Evolutionary conservation across 2,113 vertebrate genomes (phyloP), one percentile per base, ranked within the genome.

Genomic region (Catagonus wagneri): DNA sequence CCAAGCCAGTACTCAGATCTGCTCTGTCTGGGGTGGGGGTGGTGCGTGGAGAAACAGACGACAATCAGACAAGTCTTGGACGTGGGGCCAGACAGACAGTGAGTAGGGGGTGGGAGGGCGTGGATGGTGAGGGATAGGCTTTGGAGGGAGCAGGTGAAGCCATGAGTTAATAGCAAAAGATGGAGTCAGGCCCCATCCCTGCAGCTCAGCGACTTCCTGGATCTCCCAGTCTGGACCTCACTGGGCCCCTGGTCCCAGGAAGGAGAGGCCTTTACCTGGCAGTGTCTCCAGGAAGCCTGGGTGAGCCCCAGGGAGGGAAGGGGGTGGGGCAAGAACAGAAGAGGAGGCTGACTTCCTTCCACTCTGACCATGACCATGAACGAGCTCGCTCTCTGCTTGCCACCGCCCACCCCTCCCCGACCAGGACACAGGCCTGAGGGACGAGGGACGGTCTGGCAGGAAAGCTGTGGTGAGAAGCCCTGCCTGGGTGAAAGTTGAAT

Each of bases 341-440:
- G 25, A 58, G 7, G 19, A 66, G 23, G 19, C 1, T 32, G 78
- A 74, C 83, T 84, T 71, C 74, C n/a, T 63, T 71, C 34, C 68
- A 20, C 23, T 34, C 3, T 0, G 1, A 14, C 52, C 52, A 13
- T 0, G 39, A 6, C 29, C 52, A 13, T 0, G 39, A 6, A 29
- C 63, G 66, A 39, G 13, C 69, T 7, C 17, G 63, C 1, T 19
- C 7, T n/a, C 32, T 44, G 36, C 44, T 25, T 15, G 17, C 12
- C 17, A 3, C 6, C 75, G 6, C 32, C 1, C 7, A 0, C 14
- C 10, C 17, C 17, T 1, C 25, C n/a, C 17, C 36, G 10, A 1
- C 39, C 44, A 8, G 44, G 44, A 44, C 44, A 44, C 44, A 44
- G 44, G 13, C 58, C 17, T 68, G 56, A 75, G 74, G 61, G 29